Conservation (phyloP, 2,113 vertebrate genomes). For the Amazona vittata region DNA sequence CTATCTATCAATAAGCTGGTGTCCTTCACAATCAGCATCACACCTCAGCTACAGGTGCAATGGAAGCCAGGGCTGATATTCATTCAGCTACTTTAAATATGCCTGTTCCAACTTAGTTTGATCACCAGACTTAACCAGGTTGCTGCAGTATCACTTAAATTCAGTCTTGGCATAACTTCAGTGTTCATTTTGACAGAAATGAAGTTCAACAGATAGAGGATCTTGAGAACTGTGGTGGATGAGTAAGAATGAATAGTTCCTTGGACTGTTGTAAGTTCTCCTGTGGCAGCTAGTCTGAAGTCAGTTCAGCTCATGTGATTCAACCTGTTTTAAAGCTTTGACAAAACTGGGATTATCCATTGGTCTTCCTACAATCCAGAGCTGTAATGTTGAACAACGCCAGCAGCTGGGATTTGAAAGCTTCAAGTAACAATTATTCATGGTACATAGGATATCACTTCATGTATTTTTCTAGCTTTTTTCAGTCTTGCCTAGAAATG, state of each 20-base stretch:
- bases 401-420: neutral
- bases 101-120: neutral
- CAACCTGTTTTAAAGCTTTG: neutral
- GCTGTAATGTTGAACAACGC: neutral
- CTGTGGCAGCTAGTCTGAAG: neutral
- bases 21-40: neutral
- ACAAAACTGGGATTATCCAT: neutral
- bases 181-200: neutral
- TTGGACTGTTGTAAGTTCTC: neutral
- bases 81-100: neutral
- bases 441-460: neutral
- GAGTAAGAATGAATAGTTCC: neutral
- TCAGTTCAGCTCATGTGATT: neutral
- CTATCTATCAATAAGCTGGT: neutral
- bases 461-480: neutral
- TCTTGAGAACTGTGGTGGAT: neutral
- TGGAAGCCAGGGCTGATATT: neutral
- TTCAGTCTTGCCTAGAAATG: neutral
- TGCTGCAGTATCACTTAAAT: neutral
- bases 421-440: neutral
- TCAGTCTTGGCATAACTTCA: neutral
- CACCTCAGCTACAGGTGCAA: neutral
- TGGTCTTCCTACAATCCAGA: neutral
- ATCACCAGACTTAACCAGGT: neutral
- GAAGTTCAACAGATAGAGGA: neutral